These are phyloP conservation scores for Pipra filicauda DNA, from an alignment of 2,113 vertebrate genomes.

Conservation along the genomic window DNA sequence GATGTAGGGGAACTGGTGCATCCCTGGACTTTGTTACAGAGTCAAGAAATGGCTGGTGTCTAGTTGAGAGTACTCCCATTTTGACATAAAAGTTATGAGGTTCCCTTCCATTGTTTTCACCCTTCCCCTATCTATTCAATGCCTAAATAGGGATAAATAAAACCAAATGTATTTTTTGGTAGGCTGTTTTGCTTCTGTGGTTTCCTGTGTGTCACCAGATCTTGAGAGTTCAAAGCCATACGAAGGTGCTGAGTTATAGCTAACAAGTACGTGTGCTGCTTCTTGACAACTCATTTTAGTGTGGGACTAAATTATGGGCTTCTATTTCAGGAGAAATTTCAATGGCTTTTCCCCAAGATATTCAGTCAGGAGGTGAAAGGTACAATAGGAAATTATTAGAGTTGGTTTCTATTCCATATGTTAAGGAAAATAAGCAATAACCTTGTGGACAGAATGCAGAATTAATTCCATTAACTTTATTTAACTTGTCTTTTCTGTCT, in stretches of 20 bases:
- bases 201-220: neutral
- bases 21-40: neutral
- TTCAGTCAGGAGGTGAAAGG: neutral
- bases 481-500: neutral
- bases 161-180: neutral
- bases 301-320: neutral
- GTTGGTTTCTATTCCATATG: neutral
- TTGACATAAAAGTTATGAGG: neutral
- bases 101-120: neutral
- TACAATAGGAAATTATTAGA: neutral
- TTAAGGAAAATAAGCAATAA: neutral
- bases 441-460: neutral
- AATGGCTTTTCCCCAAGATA: neutral
- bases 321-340: neutral
- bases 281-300: neutral
- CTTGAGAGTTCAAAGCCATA: neutral
- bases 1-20: neutral
- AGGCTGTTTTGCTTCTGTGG: neutral
- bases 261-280: accelerated
- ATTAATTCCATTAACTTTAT: neutral
- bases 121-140: neutral
- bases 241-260: neutral
- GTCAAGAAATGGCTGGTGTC: neutral
- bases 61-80: neutral
- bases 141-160: neutral